Conservation (phyloP, 2,888 invertebrate genomes). For the Epiblema foenella region DNA sequence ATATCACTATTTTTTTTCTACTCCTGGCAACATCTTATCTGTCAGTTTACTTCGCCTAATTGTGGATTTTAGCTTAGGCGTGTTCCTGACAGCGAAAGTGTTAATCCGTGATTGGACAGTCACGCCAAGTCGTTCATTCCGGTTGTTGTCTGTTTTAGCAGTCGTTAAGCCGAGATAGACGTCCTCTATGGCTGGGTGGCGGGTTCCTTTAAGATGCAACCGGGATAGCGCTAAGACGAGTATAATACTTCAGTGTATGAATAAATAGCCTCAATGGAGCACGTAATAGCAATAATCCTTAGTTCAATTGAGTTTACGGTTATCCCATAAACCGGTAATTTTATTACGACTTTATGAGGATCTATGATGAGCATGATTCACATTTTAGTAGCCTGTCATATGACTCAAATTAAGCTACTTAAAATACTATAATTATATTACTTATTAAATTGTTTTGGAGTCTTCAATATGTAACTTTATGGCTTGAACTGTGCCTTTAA, state of each 20-base stretch:
- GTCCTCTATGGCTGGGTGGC: too few relatives aligned
- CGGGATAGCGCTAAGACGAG: background rate
- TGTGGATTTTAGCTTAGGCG: too few relatives aligned
- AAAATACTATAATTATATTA: conserved; percentile 6
- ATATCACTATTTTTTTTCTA: too few relatives aligned
- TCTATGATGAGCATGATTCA: conserved; percentile 23
- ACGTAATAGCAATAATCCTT: conserved; percentile 1
- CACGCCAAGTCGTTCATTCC: background rate
- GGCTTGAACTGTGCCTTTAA: background rate
- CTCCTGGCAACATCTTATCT: too few relatives aligned
- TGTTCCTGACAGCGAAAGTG: too few relatives aligned
- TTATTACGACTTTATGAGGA: conserved; percentile 19
- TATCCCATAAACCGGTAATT: conserved; percentile 22
- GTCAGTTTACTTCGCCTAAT: too few relatives aligned
- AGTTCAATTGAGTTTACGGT: conserved; percentile 23
- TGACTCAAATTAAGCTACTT: conserved; percentile 17
- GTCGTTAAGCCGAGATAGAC: background rate
- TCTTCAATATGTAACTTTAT: conserved; percentile 9
- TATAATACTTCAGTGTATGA: background rate
- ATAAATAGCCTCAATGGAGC: conserved; percentile 9
- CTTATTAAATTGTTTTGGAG: conserved; percentile 13
- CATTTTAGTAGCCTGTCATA: conserved; percentile 11
- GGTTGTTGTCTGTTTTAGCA: background rate
- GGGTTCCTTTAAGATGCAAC: background rate
- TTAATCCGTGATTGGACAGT: background rate